Evolutionary conservation across 1,140 invertebrate species (phyloP).

Genomic region (Eriosoma lanigerum): DNA sequence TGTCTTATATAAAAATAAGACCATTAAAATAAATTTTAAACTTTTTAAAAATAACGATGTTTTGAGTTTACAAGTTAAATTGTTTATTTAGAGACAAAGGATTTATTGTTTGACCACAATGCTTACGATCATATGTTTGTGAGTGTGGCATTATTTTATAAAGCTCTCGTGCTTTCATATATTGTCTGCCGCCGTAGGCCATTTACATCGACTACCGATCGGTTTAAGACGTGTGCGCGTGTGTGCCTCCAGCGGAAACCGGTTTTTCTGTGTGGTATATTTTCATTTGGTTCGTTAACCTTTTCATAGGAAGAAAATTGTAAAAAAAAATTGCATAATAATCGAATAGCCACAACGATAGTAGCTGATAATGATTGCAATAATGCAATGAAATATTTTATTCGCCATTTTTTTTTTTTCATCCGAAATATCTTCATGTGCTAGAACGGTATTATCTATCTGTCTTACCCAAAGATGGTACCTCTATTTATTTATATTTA

Average conservation of each 20-base stretch:
- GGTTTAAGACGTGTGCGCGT: constrained; percentile 19
- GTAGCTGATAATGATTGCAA: not conserved
- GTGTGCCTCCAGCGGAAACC: constrained; percentile 22
- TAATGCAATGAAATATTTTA: not conserved
- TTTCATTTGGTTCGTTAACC: constrained; percentile 50
- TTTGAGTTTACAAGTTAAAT: too few species aligned
- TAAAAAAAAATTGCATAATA: constrained; percentile 29
- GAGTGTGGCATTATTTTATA: constrained; percentile 1
- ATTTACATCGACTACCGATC: not conserved
- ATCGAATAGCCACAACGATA: not conserved
- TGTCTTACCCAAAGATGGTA: not conserved
- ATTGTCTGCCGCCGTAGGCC: not conserved
- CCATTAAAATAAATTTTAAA: too few species aligned
- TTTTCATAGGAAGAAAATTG: constrained; percentile 11
- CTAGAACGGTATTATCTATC: not conserved
- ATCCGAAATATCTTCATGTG: constrained; percentile 9
- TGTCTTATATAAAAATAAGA: too few species aligned
- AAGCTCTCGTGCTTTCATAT: constrained; percentile 31
- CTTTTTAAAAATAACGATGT: too few species aligned
- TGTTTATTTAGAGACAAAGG: too few species aligned
- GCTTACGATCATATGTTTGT: not conserved
- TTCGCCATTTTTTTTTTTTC: constrained; percentile 25
- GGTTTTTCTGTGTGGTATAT: constrained; percentile 40
- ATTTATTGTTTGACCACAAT: too few species aligned
- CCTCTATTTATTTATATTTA: constrained; percentile 24